These are phyloP conservation scores for Nomada fabriciana DNA, from an alignment of 2,888 invertebrate species.

Conservation along the genomic window DNA sequence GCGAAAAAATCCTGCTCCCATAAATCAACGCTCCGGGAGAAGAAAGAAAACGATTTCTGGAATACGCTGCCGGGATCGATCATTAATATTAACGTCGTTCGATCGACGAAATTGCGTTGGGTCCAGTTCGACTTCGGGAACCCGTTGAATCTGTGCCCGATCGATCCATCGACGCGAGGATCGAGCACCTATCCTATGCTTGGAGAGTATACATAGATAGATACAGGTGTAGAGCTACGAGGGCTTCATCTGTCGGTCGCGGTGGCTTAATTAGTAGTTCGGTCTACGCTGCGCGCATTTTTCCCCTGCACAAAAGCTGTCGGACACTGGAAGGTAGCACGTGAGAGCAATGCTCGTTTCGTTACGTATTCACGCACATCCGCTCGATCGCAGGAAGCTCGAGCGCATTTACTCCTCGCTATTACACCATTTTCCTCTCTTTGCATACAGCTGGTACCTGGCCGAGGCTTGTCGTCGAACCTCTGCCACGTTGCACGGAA, in stretches of 20 bases:
- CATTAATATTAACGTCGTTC: conserved; percentile 54
- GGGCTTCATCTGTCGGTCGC: conserved; percentile 25
- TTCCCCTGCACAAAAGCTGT: conserved; percentile 38
- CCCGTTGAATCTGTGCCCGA: conserved; percentile 11
- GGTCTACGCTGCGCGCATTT: conserved; percentile 48
- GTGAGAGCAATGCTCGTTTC: conserved; percentile 41
- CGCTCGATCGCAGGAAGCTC: conserved; percentile 31
- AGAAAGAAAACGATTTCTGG: conserved; percentile 54
- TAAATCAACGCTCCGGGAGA: conserved; percentile 45
- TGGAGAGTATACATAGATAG: not conserved
- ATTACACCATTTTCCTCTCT: not conserved
- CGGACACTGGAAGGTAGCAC: conserved; percentile 46
- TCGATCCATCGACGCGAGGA: conserved; percentile 8
- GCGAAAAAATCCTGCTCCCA: conserved; percentile 33
- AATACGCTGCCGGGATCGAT: conserved; percentile 36
- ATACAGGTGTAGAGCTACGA: not conserved
- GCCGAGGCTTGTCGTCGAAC: not conserved
- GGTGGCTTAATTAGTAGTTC: conserved; percentile 66
- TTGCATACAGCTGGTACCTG: not conserved
- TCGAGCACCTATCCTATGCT: not conserved
- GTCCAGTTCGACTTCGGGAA: not conserved
- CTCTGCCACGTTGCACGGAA: not conserved
- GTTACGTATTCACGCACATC: conserved; percentile 66
- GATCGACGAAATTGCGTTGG: conserved; percentile 44
- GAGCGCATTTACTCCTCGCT: not conserved